Evolutionary conservation across 2,113 vertebrate genomes (phyloP).

Genomic region (Reinhardtius hippoglossoides): DNA sequence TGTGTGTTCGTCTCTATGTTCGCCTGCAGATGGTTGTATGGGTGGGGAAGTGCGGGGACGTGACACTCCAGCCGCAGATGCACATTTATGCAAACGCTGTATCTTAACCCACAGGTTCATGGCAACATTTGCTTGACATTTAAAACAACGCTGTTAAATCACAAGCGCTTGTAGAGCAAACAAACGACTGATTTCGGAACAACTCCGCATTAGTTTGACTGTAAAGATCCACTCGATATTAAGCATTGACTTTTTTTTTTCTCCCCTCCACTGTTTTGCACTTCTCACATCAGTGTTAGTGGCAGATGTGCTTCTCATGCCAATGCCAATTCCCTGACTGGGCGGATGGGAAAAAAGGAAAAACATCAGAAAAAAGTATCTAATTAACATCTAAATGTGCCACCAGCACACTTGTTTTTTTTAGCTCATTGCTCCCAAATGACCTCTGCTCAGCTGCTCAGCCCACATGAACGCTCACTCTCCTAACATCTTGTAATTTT

Average conservation of each 20-base stretch:
- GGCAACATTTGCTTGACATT: constrained; percentile 38
- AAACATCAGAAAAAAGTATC: constrained; percentile 25
- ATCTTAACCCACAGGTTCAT: constrained; percentile 44
- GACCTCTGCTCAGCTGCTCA: constrained; percentile 26
- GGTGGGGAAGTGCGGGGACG: constrained; percentile 13
- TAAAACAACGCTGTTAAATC: constrained; percentile 20
- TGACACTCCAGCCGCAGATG: constrained; percentile 22
- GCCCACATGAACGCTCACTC: constrained; percentile 27
- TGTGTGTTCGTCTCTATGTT: background rate
- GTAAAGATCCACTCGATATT: constrained; percentile 24
- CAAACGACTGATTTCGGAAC: constrained; percentile 39
- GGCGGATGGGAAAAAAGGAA: background rate
- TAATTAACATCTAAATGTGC: constrained; percentile 51
- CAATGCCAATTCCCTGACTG: constrained; percentile 23
- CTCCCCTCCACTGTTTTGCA: constrained; percentile 25
- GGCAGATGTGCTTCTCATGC: constrained; percentile 55
- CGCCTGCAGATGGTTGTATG: constrained; percentile 34
- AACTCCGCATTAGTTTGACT: constrained; percentile 36
- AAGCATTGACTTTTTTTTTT: constrained; percentile 3
- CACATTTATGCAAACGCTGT: constrained; percentile 41
- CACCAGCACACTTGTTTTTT: constrained; percentile 19
- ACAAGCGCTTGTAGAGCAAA: constrained; percentile 25
- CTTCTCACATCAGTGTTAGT: constrained; percentile 34
- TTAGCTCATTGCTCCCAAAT: constrained; percentile 42
- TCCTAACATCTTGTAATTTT: constrained; percentile 15